These are phyloP conservation scores for Poeciliopsis retropinna DNA, from an alignment of 2,113 vertebrate species.

Conservation along the genomic window DNA sequence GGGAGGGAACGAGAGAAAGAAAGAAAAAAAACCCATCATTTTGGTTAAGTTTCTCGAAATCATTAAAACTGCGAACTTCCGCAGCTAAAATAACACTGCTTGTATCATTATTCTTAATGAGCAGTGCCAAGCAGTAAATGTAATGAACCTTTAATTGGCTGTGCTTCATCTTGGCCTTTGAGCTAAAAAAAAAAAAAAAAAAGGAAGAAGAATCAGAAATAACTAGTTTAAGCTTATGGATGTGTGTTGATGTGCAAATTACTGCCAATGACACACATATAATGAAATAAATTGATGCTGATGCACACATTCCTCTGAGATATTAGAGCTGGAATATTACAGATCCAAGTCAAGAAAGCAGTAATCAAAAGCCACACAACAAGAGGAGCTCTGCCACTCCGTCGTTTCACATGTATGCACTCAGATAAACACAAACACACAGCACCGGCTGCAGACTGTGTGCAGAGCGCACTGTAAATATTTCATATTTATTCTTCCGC, in stretches of 20 bases:
- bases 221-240: constrained; percentile 23
- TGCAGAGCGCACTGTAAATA: constrained; percentile 55
- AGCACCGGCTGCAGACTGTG: constrained; percentile 32
- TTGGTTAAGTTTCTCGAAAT: constrained; percentile 20
- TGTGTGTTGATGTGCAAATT: constrained; percentile 52
- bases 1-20: constrained; percentile 13
- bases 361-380: constrained; percentile 70
- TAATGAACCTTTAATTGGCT: constrained; percentile 32
- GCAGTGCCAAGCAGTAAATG: constrained; percentile 21
- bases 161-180: constrained; percentile 34
- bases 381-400: constrained; percentile 45
- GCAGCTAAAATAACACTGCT: constrained; percentile 1
- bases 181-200: constrained; percentile 5
- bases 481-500: constrained; percentile 61
- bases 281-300: constrained; percentile 68
- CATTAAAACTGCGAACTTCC: constrained; percentile 23
- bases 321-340: constrained; percentile 64
- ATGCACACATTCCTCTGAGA: constrained; percentile 60
- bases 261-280: constrained; percentile 52
- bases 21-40: not conserved
- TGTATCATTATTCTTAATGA: constrained; percentile 19
- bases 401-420: constrained; percentile 16
- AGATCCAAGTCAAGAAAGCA: constrained; percentile 65
- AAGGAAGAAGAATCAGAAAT: constrained; percentile 29
- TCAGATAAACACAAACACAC: constrained; percentile 28